Conservation (phyloP, 2,797 vertebrate genomes). For the Streptopelia turtur region DNA sequence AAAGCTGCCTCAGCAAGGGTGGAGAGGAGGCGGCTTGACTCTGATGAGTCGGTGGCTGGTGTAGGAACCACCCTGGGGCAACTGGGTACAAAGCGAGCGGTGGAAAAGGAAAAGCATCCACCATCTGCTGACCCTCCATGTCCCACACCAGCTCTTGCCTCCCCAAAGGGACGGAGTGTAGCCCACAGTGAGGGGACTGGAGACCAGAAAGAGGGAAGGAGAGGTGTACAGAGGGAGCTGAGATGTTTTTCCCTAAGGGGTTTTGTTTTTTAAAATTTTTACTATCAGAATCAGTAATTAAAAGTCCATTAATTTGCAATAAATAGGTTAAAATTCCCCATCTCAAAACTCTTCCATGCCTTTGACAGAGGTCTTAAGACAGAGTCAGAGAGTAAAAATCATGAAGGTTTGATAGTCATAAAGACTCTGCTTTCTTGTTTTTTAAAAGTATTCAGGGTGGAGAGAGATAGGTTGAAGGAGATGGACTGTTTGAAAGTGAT, state of each 20-base stretch:
- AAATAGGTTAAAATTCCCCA: neutral
- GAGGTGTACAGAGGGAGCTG: accelerated
- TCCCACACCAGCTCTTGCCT: neutral
- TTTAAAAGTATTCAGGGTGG: neutral
- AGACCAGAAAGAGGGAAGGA: neutral
- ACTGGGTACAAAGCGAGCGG: neutral
- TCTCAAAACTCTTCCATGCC: neutral
- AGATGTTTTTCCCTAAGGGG: neutral
- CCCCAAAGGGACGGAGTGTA: neutral
- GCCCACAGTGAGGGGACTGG: accelerated
- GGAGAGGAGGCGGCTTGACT: neutral
- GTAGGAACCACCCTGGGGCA: neutral
- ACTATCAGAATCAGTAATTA: neutral
- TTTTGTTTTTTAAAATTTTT: neutral
- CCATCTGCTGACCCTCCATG: neutral
- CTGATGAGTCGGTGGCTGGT: accelerated
- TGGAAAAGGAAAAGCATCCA: neutral
- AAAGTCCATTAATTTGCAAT: neutral
- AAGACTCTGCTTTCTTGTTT: neutral
- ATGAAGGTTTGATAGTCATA: neutral
- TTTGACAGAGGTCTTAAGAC: neutral
- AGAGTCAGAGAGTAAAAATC: neutral
- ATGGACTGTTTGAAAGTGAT: neutral
- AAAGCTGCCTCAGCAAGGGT: neutral
- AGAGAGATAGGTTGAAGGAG: neutral